Conservation (phyloP, 1,140 invertebrate genomes). For the Spodoptera litura region DNA sequence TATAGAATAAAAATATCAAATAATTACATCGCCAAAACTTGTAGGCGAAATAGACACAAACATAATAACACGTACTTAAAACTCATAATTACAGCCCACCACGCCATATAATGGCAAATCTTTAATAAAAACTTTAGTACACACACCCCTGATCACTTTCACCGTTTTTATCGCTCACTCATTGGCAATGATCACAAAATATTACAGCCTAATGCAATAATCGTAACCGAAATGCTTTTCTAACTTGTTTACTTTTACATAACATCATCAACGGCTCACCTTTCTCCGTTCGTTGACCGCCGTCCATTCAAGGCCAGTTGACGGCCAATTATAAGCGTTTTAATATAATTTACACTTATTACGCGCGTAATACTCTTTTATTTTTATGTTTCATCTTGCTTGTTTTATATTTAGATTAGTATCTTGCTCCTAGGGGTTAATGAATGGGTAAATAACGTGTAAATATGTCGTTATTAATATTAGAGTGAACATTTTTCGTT, state of each 20-base stretch:
- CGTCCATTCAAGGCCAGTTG: slow-evolving; percentile 64
- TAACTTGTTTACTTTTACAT: slow-evolving; percentile 57
- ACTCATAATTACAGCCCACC: slow-evolving; percentile 1
- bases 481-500: no score
- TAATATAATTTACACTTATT: slow-evolving; percentile 40
- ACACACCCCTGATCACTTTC: slow-evolving; percentile 10
- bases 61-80: no score
- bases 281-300: slow-evolving; percentile 73
- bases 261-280: slow-evolving; percentile 58
- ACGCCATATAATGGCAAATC: neutral
- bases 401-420: neutral
- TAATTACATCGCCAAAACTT: no score
- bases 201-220: slow-evolving; percentile 39
- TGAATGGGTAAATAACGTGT: neutral
- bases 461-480: neutral
- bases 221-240: slow-evolving; percentile 43
- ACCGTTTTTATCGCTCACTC: neutral
- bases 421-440: neutral
- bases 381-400: neutral
- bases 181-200: slow-evolving; percentile 36
- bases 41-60: no score
- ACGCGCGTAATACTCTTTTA: neutral
- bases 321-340: slow-evolving; percentile 55
- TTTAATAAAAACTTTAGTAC: neutral
- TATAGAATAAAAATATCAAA: no score